phyloP scores from a whole-genome alignment of 1,140 invertebrate genomes.

The Antheraea mylitta region DNA sequence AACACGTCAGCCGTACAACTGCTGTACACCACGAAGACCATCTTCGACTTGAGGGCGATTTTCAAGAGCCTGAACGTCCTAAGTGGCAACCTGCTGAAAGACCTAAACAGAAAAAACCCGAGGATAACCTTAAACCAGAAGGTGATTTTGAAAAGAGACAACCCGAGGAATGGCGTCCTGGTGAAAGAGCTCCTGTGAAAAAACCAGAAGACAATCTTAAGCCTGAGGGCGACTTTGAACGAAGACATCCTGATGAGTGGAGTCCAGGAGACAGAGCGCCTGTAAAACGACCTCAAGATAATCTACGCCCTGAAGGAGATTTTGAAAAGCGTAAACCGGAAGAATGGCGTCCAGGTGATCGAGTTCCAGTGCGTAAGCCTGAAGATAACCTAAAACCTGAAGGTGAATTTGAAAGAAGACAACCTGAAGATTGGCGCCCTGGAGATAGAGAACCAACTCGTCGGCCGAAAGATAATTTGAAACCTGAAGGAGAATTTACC shows the following conservation, averaged over 20 bases:
- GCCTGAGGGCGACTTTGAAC: slow-evolving; percentile 79
- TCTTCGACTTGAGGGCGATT: slow-evolving; percentile 81
- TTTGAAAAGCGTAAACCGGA: slow-evolving; percentile 75
- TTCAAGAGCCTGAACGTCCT: slow-evolving; percentile 77
- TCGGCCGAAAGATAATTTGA: slow-evolving; percentile 51
- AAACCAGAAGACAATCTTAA: slow-evolving; percentile 76
- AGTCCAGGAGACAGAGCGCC: slow-evolving; percentile 79
- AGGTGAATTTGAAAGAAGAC: slow-evolving; percentile 76
- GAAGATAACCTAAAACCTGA: slow-evolving; percentile 57
- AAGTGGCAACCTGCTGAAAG: slow-evolving; percentile 79
- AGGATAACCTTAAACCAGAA: slow-evolving; percentile 73
- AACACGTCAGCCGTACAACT: slow-evolving; percentile 79
- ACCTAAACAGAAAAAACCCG: slow-evolving; percentile 69
- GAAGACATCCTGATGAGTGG: slow-evolving; percentile 79
- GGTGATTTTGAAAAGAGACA: slow-evolving; percentile 78
- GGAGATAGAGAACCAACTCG: slow-evolving; percentile 72
- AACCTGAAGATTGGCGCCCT: slow-evolving; percentile 72
- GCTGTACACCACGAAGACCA: slow-evolving; percentile 80
- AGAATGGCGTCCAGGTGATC: slow-evolving; percentile 67
- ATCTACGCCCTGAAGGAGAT: slow-evolving; percentile 81
- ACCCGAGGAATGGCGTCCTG: slow-evolving; percentile 75
- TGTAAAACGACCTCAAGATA: slow-evolving; percentile 78
- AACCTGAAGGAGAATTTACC: slow-evolving; percentile 71
- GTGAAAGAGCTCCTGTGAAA: slow-evolving; percentile 56
- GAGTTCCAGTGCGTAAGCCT: slow-evolving; percentile 57